Conservation (phyloP, 2,113 vertebrate species). For the Sarotherodon lohbergeri region DNA sequence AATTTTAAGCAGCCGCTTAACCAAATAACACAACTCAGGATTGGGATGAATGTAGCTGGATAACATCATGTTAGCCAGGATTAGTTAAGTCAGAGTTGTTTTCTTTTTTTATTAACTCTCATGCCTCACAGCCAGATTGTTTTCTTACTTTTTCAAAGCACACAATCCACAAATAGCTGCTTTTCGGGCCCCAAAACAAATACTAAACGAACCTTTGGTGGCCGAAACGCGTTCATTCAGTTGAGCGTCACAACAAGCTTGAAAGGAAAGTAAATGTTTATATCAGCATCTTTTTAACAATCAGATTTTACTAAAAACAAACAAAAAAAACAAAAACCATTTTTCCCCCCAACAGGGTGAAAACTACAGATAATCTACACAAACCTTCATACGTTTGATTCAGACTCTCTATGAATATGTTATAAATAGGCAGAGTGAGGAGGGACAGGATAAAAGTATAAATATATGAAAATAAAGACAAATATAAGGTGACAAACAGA, state of each 20-base stretch:
- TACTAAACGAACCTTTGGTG: background rate
- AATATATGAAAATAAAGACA: conserved; percentile 1
- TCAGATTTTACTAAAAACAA: conserved; percentile 1
- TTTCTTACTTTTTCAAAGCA: background rate
- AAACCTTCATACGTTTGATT: conserved; percentile 14
- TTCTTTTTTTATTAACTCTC: background rate
- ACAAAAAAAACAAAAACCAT: background rate
- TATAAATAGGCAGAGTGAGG: background rate
- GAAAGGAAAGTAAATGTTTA: background rate
- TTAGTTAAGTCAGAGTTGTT: background rate
- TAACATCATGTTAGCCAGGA: background rate
- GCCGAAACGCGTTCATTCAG: background rate
- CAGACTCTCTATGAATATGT: background rate
- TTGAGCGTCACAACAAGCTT: conserved; percentile 9
- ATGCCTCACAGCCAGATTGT: background rate
- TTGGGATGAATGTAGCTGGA: background rate
- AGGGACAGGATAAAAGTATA: conserved; percentile 1
- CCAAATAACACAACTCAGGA: background rate
- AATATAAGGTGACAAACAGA: conserved; percentile 40
- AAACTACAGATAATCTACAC: background rate
- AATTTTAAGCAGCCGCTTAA: background rate
- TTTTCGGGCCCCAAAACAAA: background rate
- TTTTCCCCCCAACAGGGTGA: background rate
- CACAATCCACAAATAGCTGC: background rate
- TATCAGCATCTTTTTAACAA: conserved; percentile 8